Evolutionary conservation across 2,113 vertebrate genomes (phyloP).

Genomic region (Sclerurus mexicanus): DNA sequence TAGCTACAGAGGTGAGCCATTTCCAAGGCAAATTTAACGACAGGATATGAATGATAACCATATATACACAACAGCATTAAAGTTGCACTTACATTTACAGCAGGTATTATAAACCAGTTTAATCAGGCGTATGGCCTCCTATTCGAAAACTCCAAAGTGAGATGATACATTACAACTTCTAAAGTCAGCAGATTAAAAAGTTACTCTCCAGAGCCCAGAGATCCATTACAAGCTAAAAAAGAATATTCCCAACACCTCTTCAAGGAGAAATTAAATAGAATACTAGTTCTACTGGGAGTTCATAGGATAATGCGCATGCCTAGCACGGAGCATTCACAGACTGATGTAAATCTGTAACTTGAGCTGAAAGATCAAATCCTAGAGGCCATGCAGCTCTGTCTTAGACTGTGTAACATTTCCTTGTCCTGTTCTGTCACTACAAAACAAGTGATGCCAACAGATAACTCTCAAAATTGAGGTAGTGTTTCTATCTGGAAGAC

Average conservation of each 20-base stretch:
- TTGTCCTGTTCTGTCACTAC: background rate
- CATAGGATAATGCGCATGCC: background rate
- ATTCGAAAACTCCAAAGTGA: background rate
- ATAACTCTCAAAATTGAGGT: background rate
- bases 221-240: slow-evolving; percentile 18
- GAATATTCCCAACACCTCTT: background rate
- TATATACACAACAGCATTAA: background rate
- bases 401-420: background rate
- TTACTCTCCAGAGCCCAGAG: slow-evolving; percentile 19
- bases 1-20: background rate
- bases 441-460: background rate
- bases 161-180: background rate
- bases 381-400: background rate
- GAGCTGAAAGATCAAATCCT: background rate
- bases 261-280: slow-evolving; percentile 51
- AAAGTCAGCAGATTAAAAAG: slow-evolving; percentile 6
- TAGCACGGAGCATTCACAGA: background rate
- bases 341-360: background rate
- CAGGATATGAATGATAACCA: background rate
- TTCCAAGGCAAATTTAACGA: slow-evolving; percentile 19
- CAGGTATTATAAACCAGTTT: background rate
- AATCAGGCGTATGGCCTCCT: background rate
- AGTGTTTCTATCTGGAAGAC: background rate
- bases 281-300: background rate
- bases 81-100: background rate